These are phyloP conservation scores for Tonatia bakeri DNA, from an alignment of 2,113 vertebrate species.

Conservation along the genomic window DNA sequence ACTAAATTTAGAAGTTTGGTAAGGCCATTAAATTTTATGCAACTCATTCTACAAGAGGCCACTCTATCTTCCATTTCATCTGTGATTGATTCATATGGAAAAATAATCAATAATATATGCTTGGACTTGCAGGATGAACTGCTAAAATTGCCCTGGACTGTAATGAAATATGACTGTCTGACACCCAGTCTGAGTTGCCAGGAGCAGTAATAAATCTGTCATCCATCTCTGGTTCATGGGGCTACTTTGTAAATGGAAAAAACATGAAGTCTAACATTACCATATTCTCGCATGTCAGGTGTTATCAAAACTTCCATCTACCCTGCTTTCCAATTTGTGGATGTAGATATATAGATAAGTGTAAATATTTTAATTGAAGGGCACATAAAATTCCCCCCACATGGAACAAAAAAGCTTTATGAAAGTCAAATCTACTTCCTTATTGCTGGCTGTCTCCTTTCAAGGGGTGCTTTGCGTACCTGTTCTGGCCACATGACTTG, in stretches of 20 bases:
- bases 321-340: not conserved
- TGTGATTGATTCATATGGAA: constrained; percentile 1
- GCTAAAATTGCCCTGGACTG: not conserved
- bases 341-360: not conserved
- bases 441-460: not conserved
- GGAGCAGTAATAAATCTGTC: constrained; percentile 2
- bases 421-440: not conserved
- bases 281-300: not conserved
- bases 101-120: not conserved
- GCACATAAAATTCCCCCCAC: not conserved
- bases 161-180: constrained; percentile 18
- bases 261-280: not conserved
- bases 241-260: not conserved
- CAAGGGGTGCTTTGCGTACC: not conserved
- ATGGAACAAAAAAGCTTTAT: not conserved
- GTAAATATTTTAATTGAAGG: constrained; percentile 4
- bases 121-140: not conserved
- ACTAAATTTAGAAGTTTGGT: not conserved
- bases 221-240: not conserved
- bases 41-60: not conserved
- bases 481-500: not conserved
- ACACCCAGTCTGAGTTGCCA: not conserved
- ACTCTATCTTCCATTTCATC: not conserved
- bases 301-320: not conserved
- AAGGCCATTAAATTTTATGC: not conserved